phyloP scores from a whole-genome alignment of 2,888 invertebrate genomes.

The Cantharis flavilabris region DNA sequence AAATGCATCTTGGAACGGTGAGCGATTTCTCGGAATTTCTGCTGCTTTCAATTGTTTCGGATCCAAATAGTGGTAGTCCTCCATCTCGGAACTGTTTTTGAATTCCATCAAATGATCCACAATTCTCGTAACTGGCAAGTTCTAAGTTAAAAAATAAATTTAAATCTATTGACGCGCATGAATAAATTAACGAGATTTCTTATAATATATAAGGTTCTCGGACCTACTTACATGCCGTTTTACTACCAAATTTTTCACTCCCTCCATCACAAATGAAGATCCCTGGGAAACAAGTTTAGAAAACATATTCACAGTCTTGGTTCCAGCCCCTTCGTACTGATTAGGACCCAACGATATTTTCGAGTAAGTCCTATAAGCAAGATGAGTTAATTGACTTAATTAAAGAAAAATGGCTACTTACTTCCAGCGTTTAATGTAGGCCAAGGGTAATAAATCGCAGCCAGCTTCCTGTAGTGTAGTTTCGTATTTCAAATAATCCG shows the following conservation, averaged over 20 bases:
- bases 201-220: too few relatives aligned
- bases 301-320: conserved; percentile 97
- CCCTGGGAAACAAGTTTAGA: conserved; percentile 96
- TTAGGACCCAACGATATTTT: conserved; percentile 75
- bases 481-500: conserved; percentile 84
- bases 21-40: conserved; percentile 67
- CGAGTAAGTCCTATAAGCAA: conserved; percentile 67
- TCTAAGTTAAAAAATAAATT: conserved; percentile 59
- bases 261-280: conserved; percentile 99
- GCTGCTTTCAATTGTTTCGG: conserved; percentile 87
- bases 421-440: conserved; percentile 94
- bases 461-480: conserved; percentile 77
- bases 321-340: conserved; percentile 90
- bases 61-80: conserved; percentile 92
- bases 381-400: too few relatives aligned
- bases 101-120: conserved; percentile 89
- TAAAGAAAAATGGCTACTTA: conserved; percentile 51
- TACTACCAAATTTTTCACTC: conserved; percentile 97
- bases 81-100: conserved; percentile 75
- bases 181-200: too few relatives aligned
- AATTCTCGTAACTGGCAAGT: conserved; percentile 90
- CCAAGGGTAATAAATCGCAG: conserved; percentile 82
- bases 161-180: too few relatives aligned
- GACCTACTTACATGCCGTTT: conserved; percentile 84
- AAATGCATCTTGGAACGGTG: conserved; percentile 84